Conservation (phyloP, 2,797 vertebrate species). For the Natrix natrix region DNA sequence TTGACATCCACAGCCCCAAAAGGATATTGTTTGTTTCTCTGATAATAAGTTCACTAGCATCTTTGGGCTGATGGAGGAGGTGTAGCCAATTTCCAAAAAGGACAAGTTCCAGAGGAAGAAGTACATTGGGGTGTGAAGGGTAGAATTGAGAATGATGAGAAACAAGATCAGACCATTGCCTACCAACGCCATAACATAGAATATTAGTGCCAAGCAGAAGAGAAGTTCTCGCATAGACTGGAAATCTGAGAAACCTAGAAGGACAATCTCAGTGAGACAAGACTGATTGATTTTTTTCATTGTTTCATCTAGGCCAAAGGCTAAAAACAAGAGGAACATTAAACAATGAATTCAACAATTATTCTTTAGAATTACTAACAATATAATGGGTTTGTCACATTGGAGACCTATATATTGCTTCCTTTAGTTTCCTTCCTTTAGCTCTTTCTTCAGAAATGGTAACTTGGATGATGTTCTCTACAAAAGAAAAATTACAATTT, state of each 20-base stretch:
- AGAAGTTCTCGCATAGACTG: not conserved
- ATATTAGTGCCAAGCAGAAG: not conserved
- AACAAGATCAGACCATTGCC: constrained; percentile 54
- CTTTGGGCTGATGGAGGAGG: constrained; percentile 39
- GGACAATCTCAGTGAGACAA: not conserved
- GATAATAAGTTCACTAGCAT: constrained; percentile 36
- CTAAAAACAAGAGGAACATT: not conserved
- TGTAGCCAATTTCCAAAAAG: constrained; percentile 54
- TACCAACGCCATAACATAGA: constrained; percentile 13
- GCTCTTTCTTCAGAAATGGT: not conserved
- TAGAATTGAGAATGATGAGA: constrained; percentile 26
- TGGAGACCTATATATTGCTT: not conserved
- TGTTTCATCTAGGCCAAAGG: not conserved
- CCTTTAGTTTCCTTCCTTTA: not conserved
- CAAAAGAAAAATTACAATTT: not conserved
- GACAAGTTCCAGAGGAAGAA: constrained; percentile 59
- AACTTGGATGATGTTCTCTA: not conserved
- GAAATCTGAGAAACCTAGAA: not conserved
- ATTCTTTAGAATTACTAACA: not conserved
- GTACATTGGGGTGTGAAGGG: constrained; percentile 53
- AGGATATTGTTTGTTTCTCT: constrained; percentile 37
- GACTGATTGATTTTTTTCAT: not conserved
- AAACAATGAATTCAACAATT: not conserved
- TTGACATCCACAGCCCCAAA: constrained; percentile 47
- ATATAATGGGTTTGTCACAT: not conserved